Conservation (phyloP, 2,888 invertebrate genomes). For the Melolontha melolontha region DNA sequence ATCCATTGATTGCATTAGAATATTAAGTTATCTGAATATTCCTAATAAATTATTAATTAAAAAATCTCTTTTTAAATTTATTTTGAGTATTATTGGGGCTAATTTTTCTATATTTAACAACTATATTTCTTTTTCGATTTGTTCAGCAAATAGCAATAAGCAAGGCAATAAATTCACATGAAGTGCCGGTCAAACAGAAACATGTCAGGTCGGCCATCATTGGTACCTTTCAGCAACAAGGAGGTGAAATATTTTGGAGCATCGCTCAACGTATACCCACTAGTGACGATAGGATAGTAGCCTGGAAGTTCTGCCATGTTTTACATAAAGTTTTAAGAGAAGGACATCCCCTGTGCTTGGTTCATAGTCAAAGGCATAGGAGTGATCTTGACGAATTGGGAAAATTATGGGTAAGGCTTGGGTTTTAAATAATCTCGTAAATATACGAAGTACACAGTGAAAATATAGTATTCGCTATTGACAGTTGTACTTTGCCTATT, state of each 20-base stretch:
- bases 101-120: too few species aligned
- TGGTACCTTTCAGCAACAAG: constrained; percentile 93
- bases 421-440: not conserved
- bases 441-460: too few species aligned
- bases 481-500: too few species aligned
- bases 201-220: constrained; percentile 97
- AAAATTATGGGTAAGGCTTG: constrained; percentile 82
- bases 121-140: constrained; percentile 12
- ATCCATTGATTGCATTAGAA: too few species aligned
- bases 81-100: too few species aligned
- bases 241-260: constrained; percentile 92
- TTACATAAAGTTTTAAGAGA: constrained; percentile 96
- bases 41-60: too few species aligned
- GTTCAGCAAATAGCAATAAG: constrained; percentile 86
- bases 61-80: too few species aligned
- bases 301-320: constrained; percentile 99
- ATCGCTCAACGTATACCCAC: constrained; percentile 76
- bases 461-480: too few species aligned
- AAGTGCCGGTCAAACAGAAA: constrained; percentile 97
- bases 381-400: constrained; percentile 87
- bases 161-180: constrained; percentile 93
- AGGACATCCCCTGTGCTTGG: constrained; percentile 89
- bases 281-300: constrained; percentile 94
- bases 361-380: constrained; percentile 86
- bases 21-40: too few species aligned